phyloP scores from a whole-genome alignment of 2,888 invertebrate species.

The Cyrtodaria siliqua region DNA sequence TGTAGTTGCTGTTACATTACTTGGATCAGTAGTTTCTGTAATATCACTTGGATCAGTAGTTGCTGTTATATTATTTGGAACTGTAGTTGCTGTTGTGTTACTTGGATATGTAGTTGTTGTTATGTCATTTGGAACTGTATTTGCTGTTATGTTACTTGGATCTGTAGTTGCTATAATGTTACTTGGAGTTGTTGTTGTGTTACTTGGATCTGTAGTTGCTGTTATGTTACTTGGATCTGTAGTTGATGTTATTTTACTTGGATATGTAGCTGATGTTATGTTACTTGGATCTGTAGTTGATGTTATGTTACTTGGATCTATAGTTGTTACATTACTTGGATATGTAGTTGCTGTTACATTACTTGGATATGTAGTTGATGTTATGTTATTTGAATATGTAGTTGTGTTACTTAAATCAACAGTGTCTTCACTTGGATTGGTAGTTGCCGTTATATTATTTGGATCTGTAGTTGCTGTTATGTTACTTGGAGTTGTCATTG shows the following conservation, averaged over 20 bases:
- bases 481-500: background rate
- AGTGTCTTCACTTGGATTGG: no score
- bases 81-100: background rate
- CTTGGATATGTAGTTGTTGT: background rate
- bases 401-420: no score
- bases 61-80: background rate
- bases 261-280: slow-evolving; percentile 4
- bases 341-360: background rate
- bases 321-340: background rate
- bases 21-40: slow-evolving; percentile 8
- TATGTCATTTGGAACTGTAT: background rate
- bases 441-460: no score
- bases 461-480: background rate
- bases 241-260: background rate
- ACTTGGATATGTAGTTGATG: background rate
- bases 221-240: background rate
- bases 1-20: background rate
- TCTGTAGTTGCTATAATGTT: background rate
- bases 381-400: background rate
- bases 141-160: background rate
- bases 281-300: background rate
- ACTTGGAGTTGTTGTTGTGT: background rate
- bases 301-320: slow-evolving; percentile 2
- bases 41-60: background rate
- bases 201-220: slow-evolving; percentile 6